Evolutionary conservation across 2,113 vertebrate genomes (phyloP), one percentile per base, ranked within the genome.

Genomic region (Salvelinus sp.): DNA sequence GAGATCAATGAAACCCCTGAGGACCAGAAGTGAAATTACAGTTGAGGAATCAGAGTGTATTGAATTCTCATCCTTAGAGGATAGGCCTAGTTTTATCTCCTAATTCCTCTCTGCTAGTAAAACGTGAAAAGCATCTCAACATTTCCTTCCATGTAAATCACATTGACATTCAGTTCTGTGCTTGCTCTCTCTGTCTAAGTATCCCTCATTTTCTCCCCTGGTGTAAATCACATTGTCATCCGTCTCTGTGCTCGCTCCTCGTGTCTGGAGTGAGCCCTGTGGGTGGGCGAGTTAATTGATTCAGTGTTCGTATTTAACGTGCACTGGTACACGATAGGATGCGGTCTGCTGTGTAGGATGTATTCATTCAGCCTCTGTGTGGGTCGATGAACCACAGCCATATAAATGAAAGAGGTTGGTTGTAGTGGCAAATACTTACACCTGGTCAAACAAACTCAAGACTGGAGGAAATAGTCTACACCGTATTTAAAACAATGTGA

Each of bases 201-300:
- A 87, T 74, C 68, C 76, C 68, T 77, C 58, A 76, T 82, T 85
- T 78, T 44, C 76, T 48, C 80, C 79, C 81, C 66, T 16, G 74
- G 67, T 82, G 87, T 90, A 87, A 91, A 92, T 90, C 88, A 90
- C 83, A 82, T 74, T 86, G 87, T 79, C 85, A 83, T 80, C 73
- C 20, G 0, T 27, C 66, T 81, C 73, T 66, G 62, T 22, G 13
- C 33, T 20, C 60, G 16, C 78, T 68, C 74, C 67, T 65, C 4
- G 6, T 78, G 80, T 86, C 79, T 87, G 20, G n/a, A 78, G 69
- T 65, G 76, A 66, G 78, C 82, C 27, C 70, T 25, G 75, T 83
- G 71, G 70, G 54, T 64, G 74, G 65, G 76, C 75, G 76, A 86
- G 63, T 84, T 89, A 90, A 92, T 90, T 90, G 88, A 91, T 89